Evolutionary conservation across 2,113 vertebrate species (phyloP), one percentile per base, ranked within the genome.

Genomic region (Meriones unguiculatus): DNA sequence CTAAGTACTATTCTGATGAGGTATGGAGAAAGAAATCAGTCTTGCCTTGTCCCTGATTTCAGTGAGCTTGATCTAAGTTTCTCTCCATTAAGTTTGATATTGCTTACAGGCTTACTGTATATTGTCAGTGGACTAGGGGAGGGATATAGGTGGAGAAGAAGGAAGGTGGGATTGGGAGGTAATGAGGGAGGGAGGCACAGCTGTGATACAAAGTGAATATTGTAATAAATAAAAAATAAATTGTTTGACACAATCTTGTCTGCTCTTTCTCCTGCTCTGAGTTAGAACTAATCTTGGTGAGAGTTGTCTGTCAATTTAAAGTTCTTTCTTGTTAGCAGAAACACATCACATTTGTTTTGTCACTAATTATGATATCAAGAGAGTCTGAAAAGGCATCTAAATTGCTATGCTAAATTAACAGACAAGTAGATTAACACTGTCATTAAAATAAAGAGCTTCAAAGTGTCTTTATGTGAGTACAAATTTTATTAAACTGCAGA

Each of bases 271-370:
- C 50, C 52, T 90, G 3, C 59, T 80, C 86, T 73, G 69, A 59
- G 46, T 90, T 67, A 82, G 18, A n/a, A 50, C 35, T 85, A 38
- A 92, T 35, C 91, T 41, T 25, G 64, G 22, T 87, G 65, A 52
- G n/a, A 91, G 52, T 90, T 95, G 78, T 76, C 72, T 90, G 76
- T 94, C 78, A 92, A 80, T 67, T 93, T 88, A 84, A 93, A 64
- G 65, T 52, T 81, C 59, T 17, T 46, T 78, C 67, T 76, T 86
- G 38, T 75, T 72, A 38, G 14, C 38, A 81, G 84, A 96, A 96
- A 70, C 59, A 57, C 59, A 24, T 95, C 41, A 86, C n/a, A 91
- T 91, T 38, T 86, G 85, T 73, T 94, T 91, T 97, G 72, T 77
- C 59, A 41, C 84, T 96, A 95, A 95, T 93, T 93, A 65, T 52